Evolutionary conservation across 2,888 invertebrate genomes (phyloP).

Genomic region (Hetaerina titia): DNA sequence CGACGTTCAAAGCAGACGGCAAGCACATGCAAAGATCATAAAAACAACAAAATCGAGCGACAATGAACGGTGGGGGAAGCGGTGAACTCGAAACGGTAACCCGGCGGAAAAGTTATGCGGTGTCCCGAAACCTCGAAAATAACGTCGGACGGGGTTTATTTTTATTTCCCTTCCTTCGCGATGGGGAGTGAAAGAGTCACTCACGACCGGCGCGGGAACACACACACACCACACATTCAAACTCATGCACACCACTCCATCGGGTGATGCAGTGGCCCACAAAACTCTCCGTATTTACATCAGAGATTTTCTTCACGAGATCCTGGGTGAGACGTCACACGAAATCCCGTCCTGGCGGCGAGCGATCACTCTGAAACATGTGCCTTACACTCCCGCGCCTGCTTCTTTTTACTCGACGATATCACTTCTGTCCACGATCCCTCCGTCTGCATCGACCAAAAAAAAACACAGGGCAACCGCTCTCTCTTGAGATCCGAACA

Average conservation of each 20-base stretch:
- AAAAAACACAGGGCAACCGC: background rate
- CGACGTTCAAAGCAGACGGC: background rate
- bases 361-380: background rate
- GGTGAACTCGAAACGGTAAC: background rate
- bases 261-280: background rate
- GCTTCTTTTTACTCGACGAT: background rate
- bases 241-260: background rate
- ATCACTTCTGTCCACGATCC: background rate
- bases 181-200: background rate
- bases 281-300: background rate
- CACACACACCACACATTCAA: background rate
- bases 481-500: background rate
- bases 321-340: background rate
- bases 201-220: background rate
- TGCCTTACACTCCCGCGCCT: background rate
- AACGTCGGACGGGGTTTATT: background rate
- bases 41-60: background rate
- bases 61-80: background rate
- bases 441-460: background rate
- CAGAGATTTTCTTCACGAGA: background rate
- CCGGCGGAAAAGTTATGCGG: background rate
- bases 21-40: background rate
- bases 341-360: background rate
- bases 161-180: background rate
- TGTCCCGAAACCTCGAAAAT: background rate